Conservation (phyloP, 2,888 invertebrate genomes). For the Lycaena phlaeas region DNA sequence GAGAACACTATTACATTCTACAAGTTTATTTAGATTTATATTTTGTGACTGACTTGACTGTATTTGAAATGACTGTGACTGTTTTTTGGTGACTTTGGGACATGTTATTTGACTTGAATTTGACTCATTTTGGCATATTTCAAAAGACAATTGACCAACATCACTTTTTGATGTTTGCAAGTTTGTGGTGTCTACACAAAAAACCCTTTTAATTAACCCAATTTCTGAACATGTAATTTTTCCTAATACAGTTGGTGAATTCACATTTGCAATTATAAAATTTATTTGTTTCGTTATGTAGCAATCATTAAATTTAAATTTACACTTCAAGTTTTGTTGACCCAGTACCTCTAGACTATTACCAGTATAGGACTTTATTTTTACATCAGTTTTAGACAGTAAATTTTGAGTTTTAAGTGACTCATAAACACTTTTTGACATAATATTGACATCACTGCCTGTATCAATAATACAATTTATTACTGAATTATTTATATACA, state of each 20-base stretch:
- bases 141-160: too few relatives aligned
- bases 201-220: slow-evolving; percentile 17
- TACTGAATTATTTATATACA: slow-evolving; percentile 14
- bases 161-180: background rate
- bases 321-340: slow-evolving; percentile 9
- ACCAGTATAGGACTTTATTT: slow-evolving; percentile 7
- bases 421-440: slow-evolving; percentile 17
- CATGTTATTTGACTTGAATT: too few relatives aligned
- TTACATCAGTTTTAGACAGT: slow-evolving; percentile 12
- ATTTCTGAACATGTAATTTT: slow-evolving; percentile 17
- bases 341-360: slow-evolving; percentile 11
- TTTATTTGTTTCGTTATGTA: slow-evolving; percentile 10
- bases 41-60: slow-evolving; percentile 4
- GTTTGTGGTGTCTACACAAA: slow-evolving; percentile 5
- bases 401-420: slow-evolving; percentile 16
- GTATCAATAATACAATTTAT: slow-evolving; percentile 16
- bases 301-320: slow-evolving; percentile 9
- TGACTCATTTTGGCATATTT: too few relatives aligned
- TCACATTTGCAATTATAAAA: slow-evolving; percentile 16
- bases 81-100: slow-evolving; percentile 12
- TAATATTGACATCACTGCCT: slow-evolving; percentile 19
- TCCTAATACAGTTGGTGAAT: slow-evolving; percentile 17
- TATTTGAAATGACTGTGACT: slow-evolving; percentile 11
- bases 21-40: slow-evolving; percentile 14
- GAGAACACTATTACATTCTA: slow-evolving; percentile 12